Base-by-base conservation (phyloP, 2,888 invertebrate genomes). In the Eupeodes luniger region DNA sequence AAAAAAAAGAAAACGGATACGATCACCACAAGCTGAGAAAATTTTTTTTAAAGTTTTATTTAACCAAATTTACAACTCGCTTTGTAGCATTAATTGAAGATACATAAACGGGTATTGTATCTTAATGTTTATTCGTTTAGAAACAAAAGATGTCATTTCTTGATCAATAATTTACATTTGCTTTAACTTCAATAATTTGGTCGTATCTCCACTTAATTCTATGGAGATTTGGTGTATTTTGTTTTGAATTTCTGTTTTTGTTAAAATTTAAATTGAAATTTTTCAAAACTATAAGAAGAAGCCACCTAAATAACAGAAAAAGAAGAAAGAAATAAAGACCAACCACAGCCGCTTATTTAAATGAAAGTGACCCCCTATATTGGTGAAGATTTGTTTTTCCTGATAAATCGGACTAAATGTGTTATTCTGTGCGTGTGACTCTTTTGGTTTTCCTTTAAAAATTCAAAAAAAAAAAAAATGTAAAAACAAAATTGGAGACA, bases 361-460 rank as follows among this genome's bases (percentile, higher is more conserved):
- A 59, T 70, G 5, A 59, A 64, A 66, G 34, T 74, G 81, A 74
- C 81, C 85, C 85, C 85, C 85, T 81, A 80, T 77, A 79, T 66
- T 55, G 55, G 0, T 74, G 74, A 55, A 27, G 78, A 69, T 82
- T 40, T 19, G 12, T 44, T 55, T 59, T 72, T 40, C 49, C 27
- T 69, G 34, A 74, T 40, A 72, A 44, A 69, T 62, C 57, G 27
- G n/a, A 75, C 67, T 77, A 78, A 85, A 86, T 86, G 85, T 75
- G 78, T 82, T 78, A 78, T 86, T 82, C 85, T 86, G 85, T 86
- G 85, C 82, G 74, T 86, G 85, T 86, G 85, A 86, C 78, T 55
- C 59, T 55, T 40, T 40, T 40, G 14, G 59, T 19, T 62, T 62
- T 59, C 47, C 76, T 62, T 59, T 27, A 19, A n/a, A 19, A 16